Conservation (phyloP, 2,888 invertebrate genomes). For the Ochropleura leucogaster region DNA sequence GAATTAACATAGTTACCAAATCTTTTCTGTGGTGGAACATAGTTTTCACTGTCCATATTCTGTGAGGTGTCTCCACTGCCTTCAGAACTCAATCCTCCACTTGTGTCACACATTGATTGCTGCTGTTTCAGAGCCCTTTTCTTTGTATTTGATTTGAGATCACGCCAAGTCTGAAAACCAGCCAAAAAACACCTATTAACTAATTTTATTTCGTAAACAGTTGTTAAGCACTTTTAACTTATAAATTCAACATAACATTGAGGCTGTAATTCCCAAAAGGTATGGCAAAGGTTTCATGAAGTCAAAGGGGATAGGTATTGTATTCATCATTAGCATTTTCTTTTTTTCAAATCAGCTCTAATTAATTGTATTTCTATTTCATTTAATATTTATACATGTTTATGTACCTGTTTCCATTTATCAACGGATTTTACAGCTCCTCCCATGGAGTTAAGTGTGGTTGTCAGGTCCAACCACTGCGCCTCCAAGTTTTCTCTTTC, state of each 20-base stretch:
- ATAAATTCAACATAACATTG: background rate
- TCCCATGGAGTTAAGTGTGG: conserved; percentile 62
- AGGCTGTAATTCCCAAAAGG: background rate
- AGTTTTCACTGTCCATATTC: conserved; percentile 57
- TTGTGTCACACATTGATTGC: conserved; percentile 62
- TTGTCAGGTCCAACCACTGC: conserved; percentile 68
- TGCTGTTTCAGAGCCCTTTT: conserved; percentile 65
- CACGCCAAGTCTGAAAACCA: conserved; percentile 69
- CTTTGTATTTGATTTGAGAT: conserved; percentile 69
- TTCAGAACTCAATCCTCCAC: conserved; percentile 55
- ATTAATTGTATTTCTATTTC: background rate
- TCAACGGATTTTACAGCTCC: conserved; percentile 70
- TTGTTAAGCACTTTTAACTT: background rate
- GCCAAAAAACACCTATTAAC: no score
- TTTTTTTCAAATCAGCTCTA: background rate
- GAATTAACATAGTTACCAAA: conserved; percentile 37
- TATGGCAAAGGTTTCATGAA: background rate
- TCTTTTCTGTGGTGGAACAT: conserved; percentile 52
- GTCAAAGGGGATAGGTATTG: background rate
- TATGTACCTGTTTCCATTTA: conserved; percentile 72
- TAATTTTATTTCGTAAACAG: background rate
- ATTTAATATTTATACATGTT: background rate
- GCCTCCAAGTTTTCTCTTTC: conserved; percentile 68
- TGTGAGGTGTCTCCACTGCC: conserved; percentile 57
- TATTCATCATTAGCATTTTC: background rate